These are phyloP conservation scores for Tipula vernalis DNA, from an alignment of 2,888 invertebrate genomes.

Conservation along the genomic window DNA sequence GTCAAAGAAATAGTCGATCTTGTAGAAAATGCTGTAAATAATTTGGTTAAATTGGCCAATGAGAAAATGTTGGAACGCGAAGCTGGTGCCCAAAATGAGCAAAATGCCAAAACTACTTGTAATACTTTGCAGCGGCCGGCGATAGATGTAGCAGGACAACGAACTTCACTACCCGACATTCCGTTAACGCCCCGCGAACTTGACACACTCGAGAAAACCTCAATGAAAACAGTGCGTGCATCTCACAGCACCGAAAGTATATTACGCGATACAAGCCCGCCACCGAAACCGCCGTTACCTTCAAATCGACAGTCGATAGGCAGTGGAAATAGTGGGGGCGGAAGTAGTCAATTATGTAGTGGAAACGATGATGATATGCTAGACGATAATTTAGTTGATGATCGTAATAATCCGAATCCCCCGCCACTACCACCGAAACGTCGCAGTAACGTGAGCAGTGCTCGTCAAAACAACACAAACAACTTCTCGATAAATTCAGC, in stretches of 20 bases:
- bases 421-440: conserved; percentile 72
- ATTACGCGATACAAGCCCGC: conserved; percentile 57
- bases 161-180: conserved; percentile 65
- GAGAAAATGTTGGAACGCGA: conserved; percentile 62
- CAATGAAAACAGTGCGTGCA: conserved; percentile 49
- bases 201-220: conserved; percentile 35
- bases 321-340: neutral
- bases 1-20: conserved; percentile 55
- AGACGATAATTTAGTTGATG: conserved; percentile 36
- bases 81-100: conserved; percentile 19
- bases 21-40: conserved; percentile 61
- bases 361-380: conserved; percentile 20
- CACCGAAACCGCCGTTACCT: conserved; percentile 78
- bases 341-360: conserved; percentile 5
- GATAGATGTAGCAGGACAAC: conserved; percentile 41
- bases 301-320: neutral
- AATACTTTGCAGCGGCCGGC: conserved; percentile 28
- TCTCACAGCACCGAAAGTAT: conserved; percentile 76
- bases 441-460: conserved; percentile 37
- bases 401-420: conserved; percentile 54
- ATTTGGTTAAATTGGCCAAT: conserved; percentile 63
- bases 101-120: conserved; percentile 20
- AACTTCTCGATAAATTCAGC: conserved; percentile 18
- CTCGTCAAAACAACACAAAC: conserved; percentile 29
- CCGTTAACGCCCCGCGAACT: conserved; percentile 57